Conservation (phyloP, 2,888 invertebrate genomes). For the Petrolisthes cinctipes region DNA sequence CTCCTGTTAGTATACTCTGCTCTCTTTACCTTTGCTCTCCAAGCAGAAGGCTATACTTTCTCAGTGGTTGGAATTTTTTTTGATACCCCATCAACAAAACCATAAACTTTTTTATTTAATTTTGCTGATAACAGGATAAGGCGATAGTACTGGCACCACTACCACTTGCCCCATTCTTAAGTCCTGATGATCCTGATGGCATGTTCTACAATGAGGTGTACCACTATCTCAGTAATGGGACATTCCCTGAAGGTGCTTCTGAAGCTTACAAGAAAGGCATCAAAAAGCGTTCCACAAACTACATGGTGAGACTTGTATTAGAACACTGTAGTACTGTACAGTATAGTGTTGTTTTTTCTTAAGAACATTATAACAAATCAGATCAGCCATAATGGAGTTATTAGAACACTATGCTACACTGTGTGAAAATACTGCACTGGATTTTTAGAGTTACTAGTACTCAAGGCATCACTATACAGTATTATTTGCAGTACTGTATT, state of each 20-base stretch:
- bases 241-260: constrained; percentile 64
- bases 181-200: constrained; percentile 63
- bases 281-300: constrained; percentile 66
- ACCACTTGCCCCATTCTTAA: constrained; percentile 61
- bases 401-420: no score
- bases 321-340: no score
- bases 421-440: no score
- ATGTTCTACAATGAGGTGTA: constrained; percentile 66
- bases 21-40: background rate
- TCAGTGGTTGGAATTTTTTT: background rate
- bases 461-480: no score
- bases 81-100: background rate
- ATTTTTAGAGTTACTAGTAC: no score
- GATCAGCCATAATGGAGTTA: no score
- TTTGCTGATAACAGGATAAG: constrained; percentile 33
- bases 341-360: no score
- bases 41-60: no score
- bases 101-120: background rate
- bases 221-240: constrained; percentile 64
- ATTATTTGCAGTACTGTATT: background rate
- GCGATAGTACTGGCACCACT: constrained; percentile 20
- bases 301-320: constrained; percentile 62
- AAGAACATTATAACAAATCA: no score
- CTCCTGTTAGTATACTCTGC: background rate
- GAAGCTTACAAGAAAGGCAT: constrained; percentile 65